These are phyloP conservation scores for Osmerus mordax DNA, from an alignment of 2,113 vertebrate species.

Conservation along the genomic window DNA sequence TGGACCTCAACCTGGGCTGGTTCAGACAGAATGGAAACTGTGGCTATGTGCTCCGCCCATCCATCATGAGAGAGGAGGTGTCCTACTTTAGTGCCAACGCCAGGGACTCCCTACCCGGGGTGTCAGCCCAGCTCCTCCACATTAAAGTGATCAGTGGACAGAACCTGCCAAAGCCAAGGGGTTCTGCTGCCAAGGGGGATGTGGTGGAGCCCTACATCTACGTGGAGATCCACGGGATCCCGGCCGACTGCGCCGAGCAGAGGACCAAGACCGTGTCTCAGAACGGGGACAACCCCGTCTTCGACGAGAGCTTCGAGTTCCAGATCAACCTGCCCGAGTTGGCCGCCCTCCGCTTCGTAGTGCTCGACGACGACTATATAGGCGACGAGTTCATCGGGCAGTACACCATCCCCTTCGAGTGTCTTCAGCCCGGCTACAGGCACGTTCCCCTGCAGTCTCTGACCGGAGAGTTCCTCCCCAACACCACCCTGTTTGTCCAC, in stretches of 20 bases:
- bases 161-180: constrained; percentile 88
- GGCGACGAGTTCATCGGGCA: constrained; percentile 92
- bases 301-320: constrained; percentile 91
- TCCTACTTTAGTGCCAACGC: constrained; percentile 93
- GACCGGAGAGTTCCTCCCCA: constrained; percentile 82
- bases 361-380: constrained; percentile 89
- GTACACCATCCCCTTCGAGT: constrained; percentile 92
- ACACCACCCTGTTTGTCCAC: constrained; percentile 86
- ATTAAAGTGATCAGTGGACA: constrained; percentile 91
- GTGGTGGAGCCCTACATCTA: constrained; percentile 91
- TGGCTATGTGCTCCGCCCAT: constrained; percentile 85
- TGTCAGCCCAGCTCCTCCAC: constrained; percentile 87
- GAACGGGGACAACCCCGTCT: constrained; percentile 87
- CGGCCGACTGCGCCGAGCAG: constrained; percentile 86
- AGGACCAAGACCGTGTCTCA: constrained; percentile 88
- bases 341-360: constrained; percentile 84
- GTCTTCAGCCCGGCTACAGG: constrained; percentile 87
- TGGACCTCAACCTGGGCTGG: constrained; percentile 90
- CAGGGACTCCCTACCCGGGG: constrained; percentile 84
- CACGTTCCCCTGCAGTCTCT: constrained; percentile 86
- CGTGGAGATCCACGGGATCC: constrained; percentile 88
- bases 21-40: constrained; percentile 90
- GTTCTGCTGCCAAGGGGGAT: constrained; percentile 88
- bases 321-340: constrained; percentile 90
- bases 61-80: constrained; percentile 91